Conservation (phyloP, 2,797 vertebrate species). For the Aerospiza tachiro region DNA sequence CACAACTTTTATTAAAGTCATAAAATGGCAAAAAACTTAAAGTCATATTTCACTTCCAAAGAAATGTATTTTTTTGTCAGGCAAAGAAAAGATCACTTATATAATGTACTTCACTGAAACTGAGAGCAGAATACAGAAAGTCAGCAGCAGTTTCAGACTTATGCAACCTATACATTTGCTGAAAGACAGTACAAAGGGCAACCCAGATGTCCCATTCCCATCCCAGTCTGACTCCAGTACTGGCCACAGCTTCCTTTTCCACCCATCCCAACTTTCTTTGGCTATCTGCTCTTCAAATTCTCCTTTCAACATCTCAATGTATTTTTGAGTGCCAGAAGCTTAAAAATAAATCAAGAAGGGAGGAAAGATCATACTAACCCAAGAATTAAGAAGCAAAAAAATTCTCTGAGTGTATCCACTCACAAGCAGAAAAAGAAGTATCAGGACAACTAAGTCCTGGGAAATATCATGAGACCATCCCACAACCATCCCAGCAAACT, state of each 20-base stretch:
- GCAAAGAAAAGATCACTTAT: neutral
- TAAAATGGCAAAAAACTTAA: slow-evolving; percentile 1
- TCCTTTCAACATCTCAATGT: neutral
- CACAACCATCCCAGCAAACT: neutral
- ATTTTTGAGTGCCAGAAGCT: neutral
- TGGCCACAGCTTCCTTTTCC: neutral
- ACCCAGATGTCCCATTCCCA: neutral
- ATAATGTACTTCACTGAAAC: neutral
- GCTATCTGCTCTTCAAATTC: neutral
- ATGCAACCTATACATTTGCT: neutral
- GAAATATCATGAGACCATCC: neutral
- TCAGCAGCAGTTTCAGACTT: neutral
- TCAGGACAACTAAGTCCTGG: neutral
- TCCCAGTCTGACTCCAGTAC: neutral
- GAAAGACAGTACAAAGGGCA: neutral
- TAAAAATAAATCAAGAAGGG: neutral
- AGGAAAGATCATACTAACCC: neutral
- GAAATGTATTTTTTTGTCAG: neutral
- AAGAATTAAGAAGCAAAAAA: neutral
- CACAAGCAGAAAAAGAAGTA: neutral
- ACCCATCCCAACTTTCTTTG: neutral
- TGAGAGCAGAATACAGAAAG: neutral
- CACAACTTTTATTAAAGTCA: slow-evolving; percentile 25
- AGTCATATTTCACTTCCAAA: neutral
- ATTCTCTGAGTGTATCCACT: neutral